Evolutionary conservation across 2,797 vertebrate species (phyloP), one percentile per base, ranked within the genome.

Genomic region (Microctenopoma steveboyesi): DNA sequence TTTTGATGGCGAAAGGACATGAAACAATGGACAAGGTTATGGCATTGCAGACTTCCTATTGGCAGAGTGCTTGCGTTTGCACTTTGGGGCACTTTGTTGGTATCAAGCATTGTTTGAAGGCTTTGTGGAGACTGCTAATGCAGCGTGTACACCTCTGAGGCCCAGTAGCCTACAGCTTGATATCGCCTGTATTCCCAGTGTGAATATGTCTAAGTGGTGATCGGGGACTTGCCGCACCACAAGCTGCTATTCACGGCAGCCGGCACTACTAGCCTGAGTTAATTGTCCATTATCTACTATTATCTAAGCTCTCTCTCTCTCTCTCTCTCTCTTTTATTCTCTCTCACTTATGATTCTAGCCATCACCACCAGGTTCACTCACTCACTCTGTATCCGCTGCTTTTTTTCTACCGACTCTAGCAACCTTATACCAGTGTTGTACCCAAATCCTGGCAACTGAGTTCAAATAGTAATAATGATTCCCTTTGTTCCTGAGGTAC

Each of bases 231-330:
- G 80, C 84, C 65, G 88, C 88, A 84, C 85, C 88, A 89, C 86
- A 85, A 89, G 89, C 87, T 83, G 84, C 89, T 87, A 86, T 92
- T 91, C 88, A 91, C 72, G 76, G 76, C 85, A 92, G 83, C 86
- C 74, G 57, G 79, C 84, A 86, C 84, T 78, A 81, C 87, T 89
- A 87, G 85, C 85, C 84, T 0, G 78, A 91, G 89, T 91, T 92
- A 93, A 92, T 92, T 93, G 91, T 92, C 90, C 92, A 93, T 93
- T 92, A 92, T 89, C 90, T 88, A 76, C 89, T 87, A 92, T 92
- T 92, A 92, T 92, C 90, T 83, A 86, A 91, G 89, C 89, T 80
- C 72, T 82, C 73, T 22, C 22, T 22, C 22, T 22, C 18, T 69
- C 68, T 76, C 76, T 79, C 84, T 79, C 84, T 55, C 73, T 82